Percentiles rank a stretch among this genome's conserved stretches.
These are phyloP conservation scores for Chymomyza procnemis DNA, from an alignment of 2,888 invertebrate species.

Conservation along the genomic window DNA sequence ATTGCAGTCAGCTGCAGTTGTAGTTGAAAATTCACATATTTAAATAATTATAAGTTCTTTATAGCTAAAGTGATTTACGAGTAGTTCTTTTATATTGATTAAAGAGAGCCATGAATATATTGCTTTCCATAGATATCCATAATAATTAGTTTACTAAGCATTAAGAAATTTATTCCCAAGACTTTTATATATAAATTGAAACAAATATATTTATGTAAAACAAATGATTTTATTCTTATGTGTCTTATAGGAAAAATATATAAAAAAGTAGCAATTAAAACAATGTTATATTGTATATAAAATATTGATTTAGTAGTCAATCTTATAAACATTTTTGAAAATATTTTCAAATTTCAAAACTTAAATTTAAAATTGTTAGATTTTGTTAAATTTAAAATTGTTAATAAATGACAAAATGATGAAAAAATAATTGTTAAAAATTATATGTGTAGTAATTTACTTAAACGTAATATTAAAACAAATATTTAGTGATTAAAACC, in stretches of 20 bases:
- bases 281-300: neutral
- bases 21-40: neutral
- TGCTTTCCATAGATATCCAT: neutral
- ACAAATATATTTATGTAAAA: neutral
- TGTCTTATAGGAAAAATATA: neutral
- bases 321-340: neutral
- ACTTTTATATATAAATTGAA: no score
- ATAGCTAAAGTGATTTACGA: neutral
- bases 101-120: neutral
- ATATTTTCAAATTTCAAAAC: no score
- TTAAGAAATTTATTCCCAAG: no score
- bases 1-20: neutral
- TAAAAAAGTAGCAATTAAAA: neutral
- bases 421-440: neutral
- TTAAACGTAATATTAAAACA: no score
- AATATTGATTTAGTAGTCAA: neutral
- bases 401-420: neutral
- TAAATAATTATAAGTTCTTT: neutral
- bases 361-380: neutral
- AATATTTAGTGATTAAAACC: no score
- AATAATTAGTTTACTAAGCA: no score
- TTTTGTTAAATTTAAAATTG: neutral
- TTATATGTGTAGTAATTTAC: neutral
- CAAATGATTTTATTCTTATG: neutral
- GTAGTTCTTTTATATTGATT: neutral